These are phyloP conservation scores for Andrena bicolor DNA, from an alignment of 2,888 invertebrate species.

Conservation along the genomic window DNA sequence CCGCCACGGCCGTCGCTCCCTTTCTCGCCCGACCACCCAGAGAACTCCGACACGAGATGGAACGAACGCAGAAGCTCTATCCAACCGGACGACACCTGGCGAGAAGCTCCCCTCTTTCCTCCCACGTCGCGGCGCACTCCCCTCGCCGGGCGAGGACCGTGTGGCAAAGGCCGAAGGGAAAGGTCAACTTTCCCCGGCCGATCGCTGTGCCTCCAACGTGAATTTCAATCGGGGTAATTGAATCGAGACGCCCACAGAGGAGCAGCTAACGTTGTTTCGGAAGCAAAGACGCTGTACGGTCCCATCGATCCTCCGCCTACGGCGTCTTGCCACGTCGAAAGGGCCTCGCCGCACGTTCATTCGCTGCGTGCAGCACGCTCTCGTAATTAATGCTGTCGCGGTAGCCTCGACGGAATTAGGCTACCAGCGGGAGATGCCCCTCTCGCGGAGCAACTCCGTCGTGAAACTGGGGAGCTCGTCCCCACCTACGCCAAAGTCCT, in stretches of 20 bases:
- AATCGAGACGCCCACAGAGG: background rate
- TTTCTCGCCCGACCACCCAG: background rate
- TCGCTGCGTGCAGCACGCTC: too few relatives aligned
- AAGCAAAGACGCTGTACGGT: background rate
- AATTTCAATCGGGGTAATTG: background rate
- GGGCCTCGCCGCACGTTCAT: too few relatives aligned
- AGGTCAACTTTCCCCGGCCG: background rate
- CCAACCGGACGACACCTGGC: slow-evolving; percentile 11
- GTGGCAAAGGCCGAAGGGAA: background rate
- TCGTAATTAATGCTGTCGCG: too few relatives aligned
- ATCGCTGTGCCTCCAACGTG: background rate
- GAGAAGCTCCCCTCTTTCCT: background rate
- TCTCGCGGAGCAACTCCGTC: background rate
- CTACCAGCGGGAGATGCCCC: too few relatives aligned
- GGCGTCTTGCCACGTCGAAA: too few relatives aligned
- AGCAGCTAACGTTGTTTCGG: background rate
- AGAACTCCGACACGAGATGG: slow-evolving; percentile 20
- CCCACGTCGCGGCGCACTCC: background rate
- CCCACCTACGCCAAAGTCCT: background rate
- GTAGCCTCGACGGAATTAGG: too few relatives aligned
- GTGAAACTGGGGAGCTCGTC: background rate
- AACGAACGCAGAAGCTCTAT: slow-evolving; percentile 32
- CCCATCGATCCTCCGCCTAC: slow-evolving; percentile 48
- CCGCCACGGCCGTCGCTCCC: background rate
- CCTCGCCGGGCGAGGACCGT: background rate